Percentiles rank a stretch among this genome's conserved stretches.
phyloP scores from a whole-genome alignment of 2,113 vertebrate genomes.

The Dryoscopus gambensis region DNA sequence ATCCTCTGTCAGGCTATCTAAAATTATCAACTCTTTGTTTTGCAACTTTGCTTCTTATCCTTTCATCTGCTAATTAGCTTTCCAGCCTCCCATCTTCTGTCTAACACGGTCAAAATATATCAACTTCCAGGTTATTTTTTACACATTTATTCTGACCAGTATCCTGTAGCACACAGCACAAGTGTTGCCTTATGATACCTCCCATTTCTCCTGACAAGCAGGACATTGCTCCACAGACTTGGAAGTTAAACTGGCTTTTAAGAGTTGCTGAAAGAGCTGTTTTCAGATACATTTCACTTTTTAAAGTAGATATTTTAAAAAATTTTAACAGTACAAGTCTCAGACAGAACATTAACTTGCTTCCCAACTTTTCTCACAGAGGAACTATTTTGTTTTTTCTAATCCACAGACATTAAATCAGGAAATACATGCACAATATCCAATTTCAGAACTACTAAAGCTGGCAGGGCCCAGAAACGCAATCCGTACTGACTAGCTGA shows the following conservation, averaged over 20 bases:
- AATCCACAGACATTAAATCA: neutral
- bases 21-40: constrained; percentile 39
- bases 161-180: accelerated
- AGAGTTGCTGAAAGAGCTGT: neutral
- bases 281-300: neutral
- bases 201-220: neutral
- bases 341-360: neutral
- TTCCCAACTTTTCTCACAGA: neutral
- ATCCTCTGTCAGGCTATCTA: constrained; percentile 28
- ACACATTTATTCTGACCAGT: neutral
- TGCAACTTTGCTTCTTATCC: constrained; percentile 36
- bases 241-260: neutral
- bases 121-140: neutral
- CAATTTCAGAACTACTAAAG: constrained; percentile 46
- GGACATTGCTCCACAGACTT: neutral
- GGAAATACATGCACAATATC: constrained; percentile 16
- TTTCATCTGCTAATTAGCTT: constrained; percentile 36
- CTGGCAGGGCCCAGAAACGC: constrained; percentile 39
- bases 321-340: neutral
- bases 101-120: neutral
- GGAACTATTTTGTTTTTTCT: neutral
- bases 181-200: neutral
- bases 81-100: neutral
- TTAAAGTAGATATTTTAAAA: neutral
- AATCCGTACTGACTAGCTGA: constrained; percentile 16